Evolutionary conservation across 2,888 invertebrate genomes (phyloP).

Genomic region (Tenthredo mesomela): DNA sequence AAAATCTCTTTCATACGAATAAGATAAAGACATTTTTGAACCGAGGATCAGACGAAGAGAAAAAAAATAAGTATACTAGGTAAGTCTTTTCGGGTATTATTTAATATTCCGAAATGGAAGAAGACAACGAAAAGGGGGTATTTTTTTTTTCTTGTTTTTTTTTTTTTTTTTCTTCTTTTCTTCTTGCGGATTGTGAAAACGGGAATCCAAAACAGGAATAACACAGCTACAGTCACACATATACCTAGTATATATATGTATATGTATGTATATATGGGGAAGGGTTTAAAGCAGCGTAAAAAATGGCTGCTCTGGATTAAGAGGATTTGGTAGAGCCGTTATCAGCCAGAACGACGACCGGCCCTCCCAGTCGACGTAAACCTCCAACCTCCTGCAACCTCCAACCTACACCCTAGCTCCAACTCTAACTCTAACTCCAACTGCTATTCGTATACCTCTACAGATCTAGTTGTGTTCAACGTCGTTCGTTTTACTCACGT

Average conservation of each 20-base stretch:
- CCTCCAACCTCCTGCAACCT: background rate
- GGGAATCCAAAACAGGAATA: conserved; percentile 33
- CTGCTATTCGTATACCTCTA: conserved; percentile 54
- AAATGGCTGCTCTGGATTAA: conserved; percentile 65
- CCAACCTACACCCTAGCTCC: background rate
- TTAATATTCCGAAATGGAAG: too few species aligned
- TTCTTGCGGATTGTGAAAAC: background rate
- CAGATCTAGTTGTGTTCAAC: conserved; percentile 35
- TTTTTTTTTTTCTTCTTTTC: background rate
- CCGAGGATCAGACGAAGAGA: background rate
- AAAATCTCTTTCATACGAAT: too few species aligned
- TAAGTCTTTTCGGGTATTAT: too few species aligned
- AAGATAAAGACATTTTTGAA: background rate
- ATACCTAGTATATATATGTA: background rate
- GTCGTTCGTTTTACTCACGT: conserved; percentile 31
- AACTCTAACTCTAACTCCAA: conserved; percentile 1
- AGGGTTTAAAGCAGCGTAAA: conserved; percentile 61
- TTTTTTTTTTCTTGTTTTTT: background rate
- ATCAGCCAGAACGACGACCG: conserved; percentile 60
- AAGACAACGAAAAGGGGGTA: background rate
- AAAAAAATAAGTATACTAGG: too few species aligned
- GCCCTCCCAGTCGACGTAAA: conserved; percentile 30
- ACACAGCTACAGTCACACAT: conserved; percentile 19
- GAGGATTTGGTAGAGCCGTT: conserved; percentile 62
- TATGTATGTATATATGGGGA: conserved; percentile 47